These are phyloP conservation scores for Rhinogobius similis DNA, from an alignment of 2,113 vertebrate genomes.

Conservation along the genomic window DNA sequence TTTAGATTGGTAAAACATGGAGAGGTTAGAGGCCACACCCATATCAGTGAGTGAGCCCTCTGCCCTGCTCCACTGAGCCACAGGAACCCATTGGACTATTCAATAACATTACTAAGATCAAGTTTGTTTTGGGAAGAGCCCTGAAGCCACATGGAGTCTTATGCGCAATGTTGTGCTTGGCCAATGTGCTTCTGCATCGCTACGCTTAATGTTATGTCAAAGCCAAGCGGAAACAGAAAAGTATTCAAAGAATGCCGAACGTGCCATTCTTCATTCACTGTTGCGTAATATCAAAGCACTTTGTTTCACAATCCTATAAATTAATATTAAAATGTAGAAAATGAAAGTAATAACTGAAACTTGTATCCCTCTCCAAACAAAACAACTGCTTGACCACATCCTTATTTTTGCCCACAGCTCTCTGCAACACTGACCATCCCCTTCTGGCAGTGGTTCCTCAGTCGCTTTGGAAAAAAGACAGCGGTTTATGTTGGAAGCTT, in stretches of 20 bases:
- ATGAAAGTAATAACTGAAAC: neutral
- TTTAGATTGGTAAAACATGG: conserved; percentile 23
- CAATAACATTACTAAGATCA: conserved; percentile 10
- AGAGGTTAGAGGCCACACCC: conserved; percentile 6
- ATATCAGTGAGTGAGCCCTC: neutral
- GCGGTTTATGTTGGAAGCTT: conserved; percentile 89
- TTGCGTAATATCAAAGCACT: neutral
- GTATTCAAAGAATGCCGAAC: conserved; percentile 6
- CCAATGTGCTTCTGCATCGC: conserved; percentile 6
- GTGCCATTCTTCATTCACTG: neutral
- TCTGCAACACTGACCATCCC: conserved; percentile 91
- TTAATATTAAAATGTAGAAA: neutral
- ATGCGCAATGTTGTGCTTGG: conserved; percentile 21
- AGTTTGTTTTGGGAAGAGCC: conserved; percentile 42
- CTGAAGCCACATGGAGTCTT: conserved; percentile 3
- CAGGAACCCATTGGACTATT: conserved; percentile 5
- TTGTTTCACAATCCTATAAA: neutral
- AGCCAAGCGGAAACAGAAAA: neutral
- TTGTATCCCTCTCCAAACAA: neutral
- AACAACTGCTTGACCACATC: conserved; percentile 28
- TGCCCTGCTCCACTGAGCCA: neutral
- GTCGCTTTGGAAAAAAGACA: conserved; percentile 91
- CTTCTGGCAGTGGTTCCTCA: conserved; percentile 97
- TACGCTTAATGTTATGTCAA: neutral
- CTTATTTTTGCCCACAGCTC: conserved; percentile 73